Evolutionary conservation across 1,140 invertebrate genomes (phyloP).

Genomic region (Drosophila nigromelanica): DNA sequence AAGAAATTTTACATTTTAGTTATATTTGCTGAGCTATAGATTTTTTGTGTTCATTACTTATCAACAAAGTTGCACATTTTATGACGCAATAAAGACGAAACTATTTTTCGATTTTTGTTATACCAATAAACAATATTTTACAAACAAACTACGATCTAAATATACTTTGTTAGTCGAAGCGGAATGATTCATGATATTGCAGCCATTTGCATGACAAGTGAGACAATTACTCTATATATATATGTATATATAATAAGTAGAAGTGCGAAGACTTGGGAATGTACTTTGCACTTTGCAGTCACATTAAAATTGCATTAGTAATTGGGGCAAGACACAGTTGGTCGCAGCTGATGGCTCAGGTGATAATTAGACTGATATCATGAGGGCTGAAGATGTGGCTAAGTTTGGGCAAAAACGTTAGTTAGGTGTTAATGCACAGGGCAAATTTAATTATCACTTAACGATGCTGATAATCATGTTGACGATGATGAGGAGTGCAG

Average conservation of each 20-base stretch:
- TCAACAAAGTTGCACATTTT: slow-evolving; percentile 7
- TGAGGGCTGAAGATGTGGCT: slow-evolving; percentile 24
- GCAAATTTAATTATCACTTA: slow-evolving; percentile 76
- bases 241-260: background rate
- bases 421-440: slow-evolving; percentile 67
- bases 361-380: slow-evolving; percentile 51
- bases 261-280: slow-evolving; percentile 1
- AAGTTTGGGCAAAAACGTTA: slow-evolving; percentile 51
- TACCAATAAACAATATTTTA: background rate
- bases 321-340: slow-evolving; percentile 12
- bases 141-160: background rate
- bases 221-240: slow-evolving; percentile 25
- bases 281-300: slow-evolving; percentile 26
- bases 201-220: slow-evolving; percentile 57
- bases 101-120: background rate
- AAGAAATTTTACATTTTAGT: too few species aligned
- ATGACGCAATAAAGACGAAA: background rate
- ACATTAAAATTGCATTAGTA: slow-evolving; percentile 72
- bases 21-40: too few species aligned
- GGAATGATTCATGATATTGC: background rate
- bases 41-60: too few species aligned
- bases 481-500: slow-evolving; percentile 30
- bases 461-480: slow-evolving; percentile 32
- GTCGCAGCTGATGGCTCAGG: slow-evolving; percentile 13
- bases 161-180: slow-evolving; percentile 3